phyloP scores from a whole-genome alignment of 1,140 invertebrate species.

The Copidosoma floridanum region DNA sequence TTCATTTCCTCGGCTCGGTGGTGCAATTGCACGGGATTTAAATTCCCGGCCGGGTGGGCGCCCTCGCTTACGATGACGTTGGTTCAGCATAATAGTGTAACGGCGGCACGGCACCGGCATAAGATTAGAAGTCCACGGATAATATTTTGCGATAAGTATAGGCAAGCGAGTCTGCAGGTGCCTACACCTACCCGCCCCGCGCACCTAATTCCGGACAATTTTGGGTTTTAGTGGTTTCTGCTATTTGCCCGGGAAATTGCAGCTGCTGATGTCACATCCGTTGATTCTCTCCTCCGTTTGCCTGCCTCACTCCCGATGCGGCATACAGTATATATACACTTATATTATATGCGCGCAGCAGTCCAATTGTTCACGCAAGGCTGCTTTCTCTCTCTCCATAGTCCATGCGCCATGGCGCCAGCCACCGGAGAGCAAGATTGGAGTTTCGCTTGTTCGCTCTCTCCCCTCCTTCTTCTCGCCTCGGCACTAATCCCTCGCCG shows the following conservation, averaged over 20 bases:
- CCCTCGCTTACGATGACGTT: background rate
- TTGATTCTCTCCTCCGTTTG: constrained; percentile 33
- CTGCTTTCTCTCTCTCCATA: background rate
- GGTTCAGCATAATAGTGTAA: background rate
- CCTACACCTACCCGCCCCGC: too few species aligned
- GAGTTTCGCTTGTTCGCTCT: constrained; percentile 14
- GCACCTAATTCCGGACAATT: constrained; percentile 50
- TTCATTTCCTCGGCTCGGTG: constrained; percentile 22
- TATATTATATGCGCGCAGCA: background rate
- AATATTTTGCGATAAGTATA: constrained; percentile 46
- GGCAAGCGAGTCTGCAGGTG: constrained; percentile 37
- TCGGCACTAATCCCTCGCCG: background rate
- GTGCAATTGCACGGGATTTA: constrained; percentile 25
- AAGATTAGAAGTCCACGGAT: constrained; percentile 31
- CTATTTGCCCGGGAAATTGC: constrained; percentile 53
- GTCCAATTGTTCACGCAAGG: constrained; percentile 21
- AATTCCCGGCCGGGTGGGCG: background rate
- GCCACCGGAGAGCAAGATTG: constrained; percentile 4
- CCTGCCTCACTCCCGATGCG: background rate
- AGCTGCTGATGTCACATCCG: constrained; percentile 53
- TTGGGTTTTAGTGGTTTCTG: constrained; percentile 52
- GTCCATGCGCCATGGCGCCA: background rate
- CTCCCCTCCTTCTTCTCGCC: background rate
- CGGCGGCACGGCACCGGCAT: too few species aligned
- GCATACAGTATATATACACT: background rate